A percentile compares a stretch with the other conserved stretches of the same genome.
Conservation (phyloP, 2,888 invertebrate species). For the Prosapia bicincta region DNA sequence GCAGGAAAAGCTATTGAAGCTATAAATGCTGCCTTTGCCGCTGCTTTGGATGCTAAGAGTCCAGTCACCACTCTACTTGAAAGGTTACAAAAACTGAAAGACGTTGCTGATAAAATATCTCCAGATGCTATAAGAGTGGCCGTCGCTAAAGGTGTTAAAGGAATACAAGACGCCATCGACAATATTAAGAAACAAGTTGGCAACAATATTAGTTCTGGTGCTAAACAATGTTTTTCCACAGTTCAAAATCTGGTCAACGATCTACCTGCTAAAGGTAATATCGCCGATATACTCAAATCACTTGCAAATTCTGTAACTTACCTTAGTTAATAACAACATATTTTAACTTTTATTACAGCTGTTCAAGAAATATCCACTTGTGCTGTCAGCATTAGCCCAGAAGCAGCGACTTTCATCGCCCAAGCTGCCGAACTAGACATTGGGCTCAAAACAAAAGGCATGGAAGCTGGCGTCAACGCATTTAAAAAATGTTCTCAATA, state of each 20-base stretch:
- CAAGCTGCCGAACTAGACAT: neutral
- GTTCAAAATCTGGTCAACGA: neutral
- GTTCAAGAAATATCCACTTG: too few species aligned
- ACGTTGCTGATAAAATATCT: neutral
- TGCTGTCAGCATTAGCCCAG: too few species aligned
- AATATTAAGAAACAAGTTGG: neutral
- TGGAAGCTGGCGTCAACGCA: neutral
- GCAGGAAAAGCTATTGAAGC: neutral
- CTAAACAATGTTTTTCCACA: neutral
- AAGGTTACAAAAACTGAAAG: neutral
- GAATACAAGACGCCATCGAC: neutral
- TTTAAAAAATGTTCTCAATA: neutral
- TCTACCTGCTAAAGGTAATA: neutral
- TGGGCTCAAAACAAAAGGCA: neutral
- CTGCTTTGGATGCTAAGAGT: neutral
- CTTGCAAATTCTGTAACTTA: too few species aligned
- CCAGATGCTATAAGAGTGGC: neutral
- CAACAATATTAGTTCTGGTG: neutral
- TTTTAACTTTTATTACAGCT: too few species aligned
- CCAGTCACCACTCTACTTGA: neutral
- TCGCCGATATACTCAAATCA: too few species aligned
- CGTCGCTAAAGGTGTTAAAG: neutral
- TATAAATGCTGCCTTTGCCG: neutral
- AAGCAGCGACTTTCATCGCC: neutral
- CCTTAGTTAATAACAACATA: too few species aligned